Evolutionary conservation across 2,888 invertebrate species (phyloP), one percentile per base, ranked within the genome.

Genomic region (Macropis europaea): DNA sequence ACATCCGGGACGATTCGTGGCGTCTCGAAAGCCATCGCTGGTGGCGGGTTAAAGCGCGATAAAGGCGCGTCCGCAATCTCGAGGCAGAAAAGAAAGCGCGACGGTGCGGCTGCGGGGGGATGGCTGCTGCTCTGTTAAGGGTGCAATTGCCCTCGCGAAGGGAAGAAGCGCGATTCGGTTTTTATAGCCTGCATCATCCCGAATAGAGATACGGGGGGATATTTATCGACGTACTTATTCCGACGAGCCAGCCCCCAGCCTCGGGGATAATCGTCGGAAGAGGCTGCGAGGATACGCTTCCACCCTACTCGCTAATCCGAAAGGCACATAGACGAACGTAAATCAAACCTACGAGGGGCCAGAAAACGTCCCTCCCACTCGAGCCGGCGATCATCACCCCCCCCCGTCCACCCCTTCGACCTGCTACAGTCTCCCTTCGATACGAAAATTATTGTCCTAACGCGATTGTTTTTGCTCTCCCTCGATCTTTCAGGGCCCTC

Each of bases 251-350:
- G 26, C 32, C 26, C 52, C 68, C 52, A 28, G 11, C 63, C 38
- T 34, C 43, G 79, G 85, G n/a, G 84, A 84, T 86, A 85, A 86
- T 84, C 82, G 84, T 82, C 66, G 79, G 57, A 74, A 77, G 68
- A 79, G 73, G 64, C 59, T 66, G 11, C 47, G 63, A 63, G 69
- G 48, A n/a, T 61, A 53, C 72, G 70, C 63, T 61, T 70, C 59
- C 71, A 56, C 50, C 50, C 56, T 2, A 69, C 60, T 66, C 59
- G 72, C 80, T 84, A 82, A 85, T 84, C 84, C 85, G 56, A 77
- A 82, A 68, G 74, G 79, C 79, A 82, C 77, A 84, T 64, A 77
- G 75, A 79, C 71, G 43, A 42, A 74, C 76, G 68, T 76, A 72
- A 76, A 76, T 76, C 73, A 76, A 76, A 72, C 57, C 61, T 24